Evolutionary conservation across 1,140 invertebrate genomes (phyloP), one percentile per base, ranked within the genome.

Genomic region (Caenorhabditis brenneri): DNA sequence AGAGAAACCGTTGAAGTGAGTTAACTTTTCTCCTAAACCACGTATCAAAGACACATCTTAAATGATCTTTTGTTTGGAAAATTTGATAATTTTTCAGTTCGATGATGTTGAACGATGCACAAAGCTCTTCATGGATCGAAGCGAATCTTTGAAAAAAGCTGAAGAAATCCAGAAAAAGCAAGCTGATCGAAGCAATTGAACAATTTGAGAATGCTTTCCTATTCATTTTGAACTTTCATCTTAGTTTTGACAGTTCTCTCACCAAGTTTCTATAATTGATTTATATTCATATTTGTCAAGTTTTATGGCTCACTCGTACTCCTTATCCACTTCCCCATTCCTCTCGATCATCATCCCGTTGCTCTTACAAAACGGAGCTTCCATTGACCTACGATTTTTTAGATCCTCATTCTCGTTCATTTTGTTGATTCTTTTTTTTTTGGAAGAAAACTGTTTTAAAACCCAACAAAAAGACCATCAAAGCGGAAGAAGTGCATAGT

Each of bases 1-100:
- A 93, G 95, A 86, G 93, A 93, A n/a, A 92, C 92, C 79, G 96
- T 99, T 48, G 84, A 85, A n/a, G 81, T 79, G 12, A 31, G 93
- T 93, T 2, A 94, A 94, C 78, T 24, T 12, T 15, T 42, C 12
- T 69, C 22, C 3, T 24, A 69, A 24, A 33, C 31, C 1, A 27
- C n/a, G n/a, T n/a, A n/a, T n/a, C n/a, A n/a, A n/a, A n/a, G n/a
- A n/a, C n/a, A n/a, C 36, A 6, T 6, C 19, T 16, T 3, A n/a
- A 33, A 33, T 58, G 9, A 9, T 46, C 42, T 46, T 46, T n/a
- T n/a, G n/a, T n/a, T n/a, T n/a, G n/a, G 12, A 42, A 42, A 42
- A 42, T 42, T 6, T 42, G 7, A 27, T 7, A 19, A n/a, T 19
- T 42, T 42, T 74, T 46, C 36, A 74, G 65, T 9, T 74, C 1